Conservation (phyloP, 2,113 vertebrate species). For the Hydropotes inermis region DNA sequence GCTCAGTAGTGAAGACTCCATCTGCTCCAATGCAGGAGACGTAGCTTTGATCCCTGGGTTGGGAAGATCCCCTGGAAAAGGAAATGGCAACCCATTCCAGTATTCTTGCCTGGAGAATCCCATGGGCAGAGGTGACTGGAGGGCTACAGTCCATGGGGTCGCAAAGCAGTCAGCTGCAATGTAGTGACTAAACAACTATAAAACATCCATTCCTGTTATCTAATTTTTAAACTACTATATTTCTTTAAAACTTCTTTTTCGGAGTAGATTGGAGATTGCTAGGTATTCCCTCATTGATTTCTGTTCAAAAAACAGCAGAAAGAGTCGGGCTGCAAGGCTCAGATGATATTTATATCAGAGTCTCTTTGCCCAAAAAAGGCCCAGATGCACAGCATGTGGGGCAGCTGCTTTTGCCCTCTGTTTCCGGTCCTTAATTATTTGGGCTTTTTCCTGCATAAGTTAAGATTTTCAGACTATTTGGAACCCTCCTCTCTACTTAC, state of each 20-base stretch:
- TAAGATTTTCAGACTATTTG: background rate
- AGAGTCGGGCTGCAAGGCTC: background rate
- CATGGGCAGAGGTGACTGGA: background rate
- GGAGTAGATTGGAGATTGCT: background rate
- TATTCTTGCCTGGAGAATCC: background rate
- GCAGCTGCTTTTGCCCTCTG: background rate
- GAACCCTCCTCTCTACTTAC: background rate
- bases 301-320: background rate
- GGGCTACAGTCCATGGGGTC: background rate
- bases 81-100: background rate
- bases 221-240: background rate
- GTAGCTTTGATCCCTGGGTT: background rate
- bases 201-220: background rate
- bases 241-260: background rate
- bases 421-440: slow-evolving; percentile 4
- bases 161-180: background rate
- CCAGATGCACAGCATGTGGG: background rate
- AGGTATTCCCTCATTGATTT: background rate
- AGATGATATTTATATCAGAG: background rate
- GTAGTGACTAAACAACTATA: background rate
- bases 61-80: background rate
- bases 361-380: background rate
- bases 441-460: background rate
- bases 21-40: background rate
- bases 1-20: background rate